These are phyloP conservation scores for Hexactinellida sp. DNA, from an alignment of 37 sponge, comb jelly and placozoan species.

Conservation along the genomic window DNA sequence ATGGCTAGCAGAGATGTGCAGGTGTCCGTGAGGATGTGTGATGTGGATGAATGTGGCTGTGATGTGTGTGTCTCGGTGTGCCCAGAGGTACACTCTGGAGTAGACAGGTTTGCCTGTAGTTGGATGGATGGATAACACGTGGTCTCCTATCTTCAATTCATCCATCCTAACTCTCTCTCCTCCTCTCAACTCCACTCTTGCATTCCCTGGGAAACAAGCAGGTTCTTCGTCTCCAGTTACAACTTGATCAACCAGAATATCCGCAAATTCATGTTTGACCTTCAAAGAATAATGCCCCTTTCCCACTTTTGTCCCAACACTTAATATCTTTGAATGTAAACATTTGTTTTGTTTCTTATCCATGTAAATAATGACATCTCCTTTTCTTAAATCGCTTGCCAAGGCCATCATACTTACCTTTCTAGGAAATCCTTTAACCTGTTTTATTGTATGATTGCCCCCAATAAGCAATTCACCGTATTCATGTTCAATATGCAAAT, in stretches of 20 bases:
- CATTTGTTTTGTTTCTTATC: not conserved
- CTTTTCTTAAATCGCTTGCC: not conserved
- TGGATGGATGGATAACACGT: conserved; percentile 2
- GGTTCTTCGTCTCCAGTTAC: not conserved
- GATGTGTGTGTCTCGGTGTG: conserved; percentile 6
- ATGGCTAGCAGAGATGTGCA: conserved; percentile 15
- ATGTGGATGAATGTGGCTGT: conserved; percentile 12
- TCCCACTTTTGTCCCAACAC: not conserved
- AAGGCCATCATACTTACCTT: not conserved
- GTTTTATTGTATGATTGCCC: not conserved
- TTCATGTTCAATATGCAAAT: not conserved
- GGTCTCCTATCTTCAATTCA: conserved; percentile 7
- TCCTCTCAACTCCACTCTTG: not conserved
- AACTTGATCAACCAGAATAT: not conserved
- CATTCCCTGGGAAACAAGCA: conserved; percentile 12
- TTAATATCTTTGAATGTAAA: not conserved
- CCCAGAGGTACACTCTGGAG: conserved; percentile 1
- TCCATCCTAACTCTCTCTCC: conserved; percentile 6
- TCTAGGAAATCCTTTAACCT: not conserved
- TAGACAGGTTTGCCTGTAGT: conserved; percentile 10
- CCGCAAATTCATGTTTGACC: not conserved
- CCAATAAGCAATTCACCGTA: not conserved
- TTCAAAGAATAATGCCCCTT: not conserved
- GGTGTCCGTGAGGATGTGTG: conserved; percentile 17
- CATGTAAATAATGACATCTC: not conserved